Evolutionary conservation across 1,140 invertebrate species (phyloP), one percentile per base, ranked within the genome.

Genomic region (Apis laboriosa): DNA sequence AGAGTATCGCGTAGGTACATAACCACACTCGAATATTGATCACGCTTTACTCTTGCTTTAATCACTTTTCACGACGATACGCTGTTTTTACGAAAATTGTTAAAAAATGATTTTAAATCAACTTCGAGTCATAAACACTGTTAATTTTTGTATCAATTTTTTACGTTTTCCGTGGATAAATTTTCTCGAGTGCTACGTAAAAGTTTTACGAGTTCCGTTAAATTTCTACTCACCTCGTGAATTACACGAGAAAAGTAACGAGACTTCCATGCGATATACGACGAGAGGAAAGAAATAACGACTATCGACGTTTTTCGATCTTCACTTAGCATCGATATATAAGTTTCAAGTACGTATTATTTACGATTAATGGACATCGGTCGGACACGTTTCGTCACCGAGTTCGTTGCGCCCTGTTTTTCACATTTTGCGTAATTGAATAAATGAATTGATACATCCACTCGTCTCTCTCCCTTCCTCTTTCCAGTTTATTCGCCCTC

Each of bases 391-490:
- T 75, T n/a, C 67, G 77, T 21, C 34, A 43, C 34, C 63, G 70
- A 83, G 88, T 87, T 89, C 78, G 76, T 90, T 88, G 86, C 73
- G 84, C 83, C 63, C 61, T 56, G 71, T 76, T 71, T 76, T 79
- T 58, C 75, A 68, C 80, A 83, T 87, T 90, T 89, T 80, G 77
- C 80, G 82, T 84, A 90, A 90, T 90, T 90, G 84, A 84, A 86
- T 89, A 87, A 84, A 86, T 82, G 89, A 90, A 90, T 90, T 89
- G 88, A 66, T 77, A 66, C 63, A 66, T 78, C 77, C 80, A 73
- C 63, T 72, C 60, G 77, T 61, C 63, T 24, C 19, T 12, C 66
- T 15, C 34, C 34, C 34, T 43, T 74, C 51, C 53, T 49, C 67
- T 56, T 56, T 72, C 49, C 56, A 53, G 24, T 79, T 86, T 80